Base-by-base conservation (phyloP, 2,888 invertebrate species). In the Limnephilus auricula region DNA sequence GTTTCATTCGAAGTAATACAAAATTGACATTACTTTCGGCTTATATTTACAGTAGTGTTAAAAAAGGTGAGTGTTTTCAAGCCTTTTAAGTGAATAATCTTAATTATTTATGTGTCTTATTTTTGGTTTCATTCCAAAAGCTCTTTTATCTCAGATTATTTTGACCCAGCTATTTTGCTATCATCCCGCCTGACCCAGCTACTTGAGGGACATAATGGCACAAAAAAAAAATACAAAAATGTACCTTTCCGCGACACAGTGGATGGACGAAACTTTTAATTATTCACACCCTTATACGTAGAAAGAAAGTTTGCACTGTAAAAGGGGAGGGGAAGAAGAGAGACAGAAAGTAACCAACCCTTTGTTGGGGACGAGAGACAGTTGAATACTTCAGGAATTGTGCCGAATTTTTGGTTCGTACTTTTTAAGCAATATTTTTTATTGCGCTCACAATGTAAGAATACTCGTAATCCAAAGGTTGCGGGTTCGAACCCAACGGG, bases 201-300 rank as follows among this genome's bases (percentile, higher is more conserved):
- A 85, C 18, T 45, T n/a, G 6, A 45, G 13, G 45, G 25, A 15
- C 13, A 82, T 82, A 18, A 32, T 34, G 31, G 13, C 45, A 45
- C 0, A 37, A 85, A 86, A 85, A 87, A 87, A 87, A n/a, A 34
- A 85, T 78, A 78, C 89, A 83, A 84, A 90, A 90, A 84, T 40
- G 30, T 79, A 40, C 80, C 80, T 82, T 65, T 37, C 40, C 3
- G 13, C 45, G 32, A 40, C 65, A 34, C 87, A n/a, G 37, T 31
- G n/a, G 34, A 80, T 80, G 18, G 34, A 18, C 85, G 86, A 37
- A 50, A 91, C 31, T 91, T 91, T 91, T 91, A 89, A 91, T 91
- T 91, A 91, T 91, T 89, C 89, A 89, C 83, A 79, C 83, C 82
- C 65, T 89, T 89, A 79, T 40, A 32, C 79, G 83, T 34, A 85